These are phyloP conservation scores for Tamandua tetradactyla DNA, from an alignment of 2,797 vertebrate genomes.

Conservation along the genomic window DNA sequence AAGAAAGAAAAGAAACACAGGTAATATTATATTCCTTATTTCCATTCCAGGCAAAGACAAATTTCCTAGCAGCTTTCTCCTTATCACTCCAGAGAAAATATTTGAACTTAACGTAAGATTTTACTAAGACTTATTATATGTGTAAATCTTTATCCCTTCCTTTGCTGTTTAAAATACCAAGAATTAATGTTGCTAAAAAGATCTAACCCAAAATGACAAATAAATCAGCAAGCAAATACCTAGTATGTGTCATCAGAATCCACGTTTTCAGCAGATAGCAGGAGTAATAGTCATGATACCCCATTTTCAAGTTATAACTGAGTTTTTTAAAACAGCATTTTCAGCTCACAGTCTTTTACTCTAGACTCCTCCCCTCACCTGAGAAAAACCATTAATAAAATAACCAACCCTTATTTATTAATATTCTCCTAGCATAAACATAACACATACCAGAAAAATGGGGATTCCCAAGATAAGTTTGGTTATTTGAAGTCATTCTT, in stretches of 20 bases:
- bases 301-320: conserved; percentile 18
- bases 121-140: not conserved
- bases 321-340: conserved; percentile 36
- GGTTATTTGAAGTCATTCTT: not conserved
- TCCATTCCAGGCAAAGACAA: conserved; percentile 13
- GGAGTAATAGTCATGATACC: not conserved
- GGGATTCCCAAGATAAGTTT: not conserved
- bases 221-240: conserved; percentile 13
- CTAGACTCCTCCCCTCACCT: not conserved
- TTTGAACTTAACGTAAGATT: conserved; percentile 14
- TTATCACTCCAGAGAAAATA: not conserved
- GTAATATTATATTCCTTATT: not conserved
- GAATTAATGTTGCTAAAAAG: conserved; percentile 10
- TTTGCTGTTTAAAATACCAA: conserved; percentile 22
- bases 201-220: conserved; percentile 21
- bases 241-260: not conserved
- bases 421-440: not conserved
- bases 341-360: conserved; percentile 15
- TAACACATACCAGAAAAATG: not conserved
- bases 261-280: not conserved
- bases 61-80: conserved; percentile 6
- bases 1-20: not conserved
- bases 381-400: conserved; percentile 1
- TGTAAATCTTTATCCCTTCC: not conserved
- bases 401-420: conserved; percentile 1